Conservation (phyloP, 2,797 vertebrate genomes). For the Syncerus caffer region DNA sequence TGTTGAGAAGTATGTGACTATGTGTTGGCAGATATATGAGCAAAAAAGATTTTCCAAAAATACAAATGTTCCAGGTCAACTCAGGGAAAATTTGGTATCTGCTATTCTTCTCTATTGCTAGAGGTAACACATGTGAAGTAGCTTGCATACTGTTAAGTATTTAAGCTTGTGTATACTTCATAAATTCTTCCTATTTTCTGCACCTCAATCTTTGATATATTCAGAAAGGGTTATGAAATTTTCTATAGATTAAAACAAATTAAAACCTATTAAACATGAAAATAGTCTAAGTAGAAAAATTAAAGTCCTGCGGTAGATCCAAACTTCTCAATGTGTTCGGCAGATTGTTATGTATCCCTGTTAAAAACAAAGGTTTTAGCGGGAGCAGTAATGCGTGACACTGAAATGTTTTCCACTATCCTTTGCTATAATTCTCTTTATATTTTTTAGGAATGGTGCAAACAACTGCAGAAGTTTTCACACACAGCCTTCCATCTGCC, state of each 20-base stretch:
- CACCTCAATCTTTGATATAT: neutral
- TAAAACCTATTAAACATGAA: neutral
- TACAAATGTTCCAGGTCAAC: neutral
- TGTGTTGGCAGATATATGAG: neutral
- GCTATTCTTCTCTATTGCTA: neutral
- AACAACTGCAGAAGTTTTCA: conserved; percentile 77
- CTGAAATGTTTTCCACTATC: neutral
- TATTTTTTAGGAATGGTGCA: conserved; percentile 52
- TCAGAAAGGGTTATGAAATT: neutral
- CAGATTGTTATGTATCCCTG: neutral
- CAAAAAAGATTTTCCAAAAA: neutral
- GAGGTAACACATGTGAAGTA: neutral
- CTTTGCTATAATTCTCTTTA: conserved; percentile 18
- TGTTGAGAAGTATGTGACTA: neutral
- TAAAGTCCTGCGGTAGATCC: neutral
- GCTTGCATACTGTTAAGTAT: neutral
- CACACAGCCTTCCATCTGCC: conserved; percentile 74
- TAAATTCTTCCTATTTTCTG: neutral
- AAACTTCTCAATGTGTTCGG: neutral
- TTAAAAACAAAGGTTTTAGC: conserved; percentile 5
- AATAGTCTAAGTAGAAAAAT: neutral
- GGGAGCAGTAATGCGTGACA: neutral
- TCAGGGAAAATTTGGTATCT: neutral
- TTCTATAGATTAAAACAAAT: neutral
- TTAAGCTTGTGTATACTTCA: neutral